These are phyloP conservation scores for Pao palembangensis DNA, from an alignment of 2,113 vertebrate genomes.

Conservation along the genomic window DNA sequence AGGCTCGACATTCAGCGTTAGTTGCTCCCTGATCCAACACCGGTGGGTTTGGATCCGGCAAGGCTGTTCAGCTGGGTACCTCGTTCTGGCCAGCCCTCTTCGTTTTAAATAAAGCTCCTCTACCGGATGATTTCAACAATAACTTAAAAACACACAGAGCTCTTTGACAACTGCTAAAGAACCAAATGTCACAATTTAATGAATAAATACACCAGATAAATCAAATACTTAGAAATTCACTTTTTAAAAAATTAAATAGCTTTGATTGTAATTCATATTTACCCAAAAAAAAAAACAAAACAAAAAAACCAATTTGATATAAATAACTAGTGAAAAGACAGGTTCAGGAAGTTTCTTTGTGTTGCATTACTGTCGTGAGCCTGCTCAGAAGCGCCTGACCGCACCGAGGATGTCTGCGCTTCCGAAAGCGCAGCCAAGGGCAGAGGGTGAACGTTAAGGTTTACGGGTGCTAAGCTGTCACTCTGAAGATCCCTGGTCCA, in stretches of 20 bases:
- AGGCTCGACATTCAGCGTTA: background rate
- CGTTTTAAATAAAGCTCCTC: background rate
- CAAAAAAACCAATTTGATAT: constrained; percentile 34
- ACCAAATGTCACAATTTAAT: constrained; percentile 22
- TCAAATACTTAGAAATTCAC: constrained; percentile 61
- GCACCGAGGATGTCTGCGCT: too few relatives aligned
- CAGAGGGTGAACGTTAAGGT: constrained; percentile 62
- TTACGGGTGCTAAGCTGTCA: constrained; percentile 54
- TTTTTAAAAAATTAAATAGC: constrained; percentile 64
- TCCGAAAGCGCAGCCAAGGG: constrained; percentile 22
- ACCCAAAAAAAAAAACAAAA: constrained; percentile 24
- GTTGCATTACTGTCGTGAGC: background rate
- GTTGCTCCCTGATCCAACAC: background rate
- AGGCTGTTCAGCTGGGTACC: constrained; percentile 10
- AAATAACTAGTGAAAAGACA: constrained; percentile 54
- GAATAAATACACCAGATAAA: constrained; percentile 69
- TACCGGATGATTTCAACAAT: constrained; percentile 34
- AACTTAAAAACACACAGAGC: constrained; percentile 50
- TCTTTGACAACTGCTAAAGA: constrained; percentile 30
- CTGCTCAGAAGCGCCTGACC: background rate
- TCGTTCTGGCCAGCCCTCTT: constrained; percentile 5
- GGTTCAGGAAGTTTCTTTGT: constrained; percentile 24
- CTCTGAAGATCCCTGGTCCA: constrained; percentile 42
- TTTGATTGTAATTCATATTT: constrained; percentile 61
- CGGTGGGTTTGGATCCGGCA: background rate